Conservation (phyloP, 2,888 invertebrate genomes). For the Lordiphosa fenestrarum region DNA sequence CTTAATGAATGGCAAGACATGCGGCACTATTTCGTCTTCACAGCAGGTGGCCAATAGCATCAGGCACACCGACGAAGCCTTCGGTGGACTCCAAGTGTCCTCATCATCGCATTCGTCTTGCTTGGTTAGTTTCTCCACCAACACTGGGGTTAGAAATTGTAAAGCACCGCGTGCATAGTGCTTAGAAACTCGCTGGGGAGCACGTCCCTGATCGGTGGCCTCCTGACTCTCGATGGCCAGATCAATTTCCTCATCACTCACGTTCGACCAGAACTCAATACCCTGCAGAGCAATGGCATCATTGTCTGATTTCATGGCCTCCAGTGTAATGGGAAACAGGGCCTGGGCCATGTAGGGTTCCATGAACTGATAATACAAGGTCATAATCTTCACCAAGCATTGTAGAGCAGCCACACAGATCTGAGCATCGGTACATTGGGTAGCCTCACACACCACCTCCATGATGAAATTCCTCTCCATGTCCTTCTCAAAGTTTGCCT, state of each 20-base stretch:
- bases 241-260: constrained; percentile 99
- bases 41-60: constrained; percentile 98
- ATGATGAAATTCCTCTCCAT: constrained; percentile 98
- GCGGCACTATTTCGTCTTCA: constrained; percentile 97
- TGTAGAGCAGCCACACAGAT: constrained; percentile 98
- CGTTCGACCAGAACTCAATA: constrained; percentile 99
- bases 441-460: constrained; percentile 99
- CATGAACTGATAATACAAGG: constrained; percentile 99
- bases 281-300: constrained; percentile 98
- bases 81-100: constrained; percentile 99
- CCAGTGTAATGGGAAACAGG: constrained; percentile 97
- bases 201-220: constrained; percentile 94
- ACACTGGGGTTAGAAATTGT: constrained; percentile 95
- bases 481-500: constrained; percentile 98
- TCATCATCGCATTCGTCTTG: constrained; percentile 99
- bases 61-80: constrained; percentile 99
- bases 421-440: constrained; percentile 94
- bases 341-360: constrained; percentile 99
- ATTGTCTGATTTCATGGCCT: constrained; percentile 98
- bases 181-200: constrained; percentile 95
- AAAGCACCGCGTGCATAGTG: constrained; percentile 99
- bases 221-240: constrained; percentile 96
- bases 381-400: constrained; percentile 98
- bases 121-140: constrained; percentile 96
- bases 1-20: constrained; percentile 97